Evolutionary conservation across 2,113 vertebrate genomes (phyloP).

Genomic region (Callorhinus ursinus): DNA sequence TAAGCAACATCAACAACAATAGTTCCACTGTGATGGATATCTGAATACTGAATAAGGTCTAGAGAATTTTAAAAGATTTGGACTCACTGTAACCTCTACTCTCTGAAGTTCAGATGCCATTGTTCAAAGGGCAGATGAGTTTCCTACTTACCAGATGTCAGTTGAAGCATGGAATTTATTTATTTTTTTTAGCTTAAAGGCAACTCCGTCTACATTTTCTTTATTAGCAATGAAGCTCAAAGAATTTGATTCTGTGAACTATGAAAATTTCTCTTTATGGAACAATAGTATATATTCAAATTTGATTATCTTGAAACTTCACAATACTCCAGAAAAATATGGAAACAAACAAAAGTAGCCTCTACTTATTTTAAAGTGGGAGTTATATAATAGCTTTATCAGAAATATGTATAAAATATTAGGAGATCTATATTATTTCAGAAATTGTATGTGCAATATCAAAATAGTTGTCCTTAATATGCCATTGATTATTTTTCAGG

Average conservation of each 20-base stretch:
- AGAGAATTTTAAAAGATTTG: conserved; percentile 54
- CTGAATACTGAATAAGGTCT: conserved; percentile 44
- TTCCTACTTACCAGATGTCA: conserved; percentile 67
- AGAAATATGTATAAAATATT: neutral
- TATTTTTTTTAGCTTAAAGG: conserved; percentile 52
- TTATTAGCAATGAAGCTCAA: conserved; percentile 35
- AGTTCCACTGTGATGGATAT: conserved; percentile 51
- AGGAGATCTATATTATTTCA: neutral
- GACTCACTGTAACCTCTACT: conserved; percentile 37
- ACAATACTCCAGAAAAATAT: neutral
- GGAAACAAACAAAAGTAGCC: neutral
- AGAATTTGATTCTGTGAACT: conserved; percentile 29
- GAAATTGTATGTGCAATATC: neutral
- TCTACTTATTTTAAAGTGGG: neutral
- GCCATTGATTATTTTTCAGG: neutral
- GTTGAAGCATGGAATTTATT: neutral
- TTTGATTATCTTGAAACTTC: conserved; percentile 60
- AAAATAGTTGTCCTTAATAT: neutral
- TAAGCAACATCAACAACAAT: conserved; percentile 50
- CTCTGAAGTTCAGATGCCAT: conserved; percentile 60
- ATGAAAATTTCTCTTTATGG: neutral
- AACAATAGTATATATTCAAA: neutral
- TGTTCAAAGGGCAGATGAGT: neutral
- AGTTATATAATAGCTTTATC: neutral
- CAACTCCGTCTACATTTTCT: conserved; percentile 52